A percentile compares a stretch with the other conserved stretches of the same genome.
phyloP scores from a whole-genome alignment of 2,888 invertebrate species.

The Cremastinae sp. region DNA sequence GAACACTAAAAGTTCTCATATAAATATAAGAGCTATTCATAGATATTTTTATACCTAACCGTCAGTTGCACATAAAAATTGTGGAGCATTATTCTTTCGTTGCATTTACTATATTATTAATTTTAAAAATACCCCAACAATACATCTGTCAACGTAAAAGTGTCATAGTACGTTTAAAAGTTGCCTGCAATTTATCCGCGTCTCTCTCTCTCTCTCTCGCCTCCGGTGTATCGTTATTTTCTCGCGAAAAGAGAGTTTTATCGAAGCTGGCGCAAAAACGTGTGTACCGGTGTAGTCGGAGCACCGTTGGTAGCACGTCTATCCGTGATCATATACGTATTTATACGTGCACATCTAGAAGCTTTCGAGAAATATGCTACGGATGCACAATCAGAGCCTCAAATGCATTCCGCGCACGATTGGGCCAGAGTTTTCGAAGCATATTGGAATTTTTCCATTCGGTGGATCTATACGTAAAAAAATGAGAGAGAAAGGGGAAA shows the following conservation, averaged over 20 bases:
- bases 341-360: constrained; percentile 41
- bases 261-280: constrained; percentile 12
- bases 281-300: constrained; percentile 21
- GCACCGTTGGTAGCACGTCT: constrained; percentile 51
- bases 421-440: constrained; percentile 72
- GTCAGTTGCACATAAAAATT: too few relatives aligned
- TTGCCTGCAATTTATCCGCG: background rate
- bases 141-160: too few relatives aligned
- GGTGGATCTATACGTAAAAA: constrained; percentile 37
- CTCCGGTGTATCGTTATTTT: constrained; percentile 6
- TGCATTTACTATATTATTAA: too few relatives aligned
- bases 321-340: constrained; percentile 30
- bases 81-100: too few relatives aligned
- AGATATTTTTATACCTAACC: too few relatives aligned
- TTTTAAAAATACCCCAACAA: background rate
- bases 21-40: too few relatives aligned
- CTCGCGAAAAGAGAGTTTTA: constrained; percentile 18
- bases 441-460: constrained; percentile 77
- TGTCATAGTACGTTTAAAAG: background rate
- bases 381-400: constrained; percentile 78
- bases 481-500: background rate
- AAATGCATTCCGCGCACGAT: constrained; percentile 77
- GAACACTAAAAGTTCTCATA: too few relatives aligned
- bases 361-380: constrained; percentile 77
- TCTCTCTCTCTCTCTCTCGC: background rate